Evolutionary conservation across 1,140 invertebrate species (phyloP).

Genomic region (Oscheius sp.): DNA sequence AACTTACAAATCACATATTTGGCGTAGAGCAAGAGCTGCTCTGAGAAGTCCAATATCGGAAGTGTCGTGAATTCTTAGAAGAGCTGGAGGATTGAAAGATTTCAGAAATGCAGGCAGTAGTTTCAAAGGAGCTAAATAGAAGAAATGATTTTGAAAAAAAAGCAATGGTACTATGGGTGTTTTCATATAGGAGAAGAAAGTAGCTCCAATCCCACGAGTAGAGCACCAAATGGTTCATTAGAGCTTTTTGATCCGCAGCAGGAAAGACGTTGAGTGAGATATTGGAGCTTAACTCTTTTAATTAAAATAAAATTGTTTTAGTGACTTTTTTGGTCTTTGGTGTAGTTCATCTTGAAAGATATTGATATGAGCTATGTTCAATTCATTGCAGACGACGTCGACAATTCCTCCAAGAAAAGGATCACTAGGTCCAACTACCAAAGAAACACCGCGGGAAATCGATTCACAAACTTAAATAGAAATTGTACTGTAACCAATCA

Average conservation of each 20-base stretch:
- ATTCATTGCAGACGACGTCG: slow-evolving; percentile 19
- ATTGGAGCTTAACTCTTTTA: neutral
- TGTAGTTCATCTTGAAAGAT: slow-evolving; percentile 8
- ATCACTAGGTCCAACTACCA: slow-evolving; percentile 17
- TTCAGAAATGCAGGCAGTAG: neutral
- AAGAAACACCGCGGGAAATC: neutral
- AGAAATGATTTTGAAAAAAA: neutral
- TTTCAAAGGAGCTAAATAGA: neutral
- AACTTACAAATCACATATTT: slow-evolving; percentile 16
- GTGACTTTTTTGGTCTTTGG: neutral
- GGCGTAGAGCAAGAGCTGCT: slow-evolving; percentile 10
- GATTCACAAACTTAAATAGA: neutral
- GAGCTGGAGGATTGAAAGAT: neutral
- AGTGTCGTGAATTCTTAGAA: neutral
- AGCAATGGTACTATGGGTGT: neutral
- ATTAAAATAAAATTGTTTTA: neutral
- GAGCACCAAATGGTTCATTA: slow-evolving; percentile 1
- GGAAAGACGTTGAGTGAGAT: slow-evolving; percentile 2
- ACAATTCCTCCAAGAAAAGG: slow-evolving; percentile 12
- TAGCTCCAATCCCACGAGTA: neutral
- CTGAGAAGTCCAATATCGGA: slow-evolving; percentile 15
- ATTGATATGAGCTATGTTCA: slow-evolving; percentile 18
- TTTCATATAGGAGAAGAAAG: neutral
- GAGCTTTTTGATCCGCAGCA: neutral
- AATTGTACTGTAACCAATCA: too few species aligned